phyloP scores from a whole-genome alignment of 2,113 vertebrate genomes.

The Podilymbus podiceps region DNA sequence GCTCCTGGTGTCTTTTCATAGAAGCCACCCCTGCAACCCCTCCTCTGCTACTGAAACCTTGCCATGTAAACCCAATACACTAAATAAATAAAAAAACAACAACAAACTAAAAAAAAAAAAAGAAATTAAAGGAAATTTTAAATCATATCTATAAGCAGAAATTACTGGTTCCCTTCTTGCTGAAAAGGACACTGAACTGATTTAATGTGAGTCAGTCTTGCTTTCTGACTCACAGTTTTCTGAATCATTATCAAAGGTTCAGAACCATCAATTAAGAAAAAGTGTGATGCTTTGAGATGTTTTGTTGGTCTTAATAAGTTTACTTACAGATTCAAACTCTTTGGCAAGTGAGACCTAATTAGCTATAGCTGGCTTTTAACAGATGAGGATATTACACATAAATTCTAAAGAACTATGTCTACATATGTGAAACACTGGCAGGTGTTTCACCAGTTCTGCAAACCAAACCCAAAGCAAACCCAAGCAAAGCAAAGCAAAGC shows the following conservation, averaged over 20 bases:
- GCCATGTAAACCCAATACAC: neutral
- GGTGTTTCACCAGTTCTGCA: neutral
- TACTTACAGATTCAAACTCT: neutral
- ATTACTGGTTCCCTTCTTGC: neutral
- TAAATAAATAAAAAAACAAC: neutral
- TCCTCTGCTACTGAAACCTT: neutral
- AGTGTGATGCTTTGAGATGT: neutral
- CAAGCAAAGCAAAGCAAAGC: neutral
- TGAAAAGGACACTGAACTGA: neutral
- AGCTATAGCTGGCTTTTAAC: neutral
- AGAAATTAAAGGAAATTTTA: neutral
- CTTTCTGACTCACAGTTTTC: neutral
- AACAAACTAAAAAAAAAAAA: neutral
- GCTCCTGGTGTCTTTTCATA: neutral
- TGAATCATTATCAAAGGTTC: neutral
- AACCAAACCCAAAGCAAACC: neutral
- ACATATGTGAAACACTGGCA: too few relatives aligned
- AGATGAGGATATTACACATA: neutral
- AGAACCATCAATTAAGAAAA: neutral
- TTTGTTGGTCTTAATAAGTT: neutral
- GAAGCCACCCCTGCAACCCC: neutral
- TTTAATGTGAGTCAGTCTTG: neutral
- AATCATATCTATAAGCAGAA: neutral
- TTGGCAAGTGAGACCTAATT: neutral
- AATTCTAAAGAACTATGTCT: neutral